Evolutionary conservation across 2,113 vertebrate species (phyloP), one percentile per base, ranked within the genome.

Genomic region (human (Homo sapiens)): DNA sequence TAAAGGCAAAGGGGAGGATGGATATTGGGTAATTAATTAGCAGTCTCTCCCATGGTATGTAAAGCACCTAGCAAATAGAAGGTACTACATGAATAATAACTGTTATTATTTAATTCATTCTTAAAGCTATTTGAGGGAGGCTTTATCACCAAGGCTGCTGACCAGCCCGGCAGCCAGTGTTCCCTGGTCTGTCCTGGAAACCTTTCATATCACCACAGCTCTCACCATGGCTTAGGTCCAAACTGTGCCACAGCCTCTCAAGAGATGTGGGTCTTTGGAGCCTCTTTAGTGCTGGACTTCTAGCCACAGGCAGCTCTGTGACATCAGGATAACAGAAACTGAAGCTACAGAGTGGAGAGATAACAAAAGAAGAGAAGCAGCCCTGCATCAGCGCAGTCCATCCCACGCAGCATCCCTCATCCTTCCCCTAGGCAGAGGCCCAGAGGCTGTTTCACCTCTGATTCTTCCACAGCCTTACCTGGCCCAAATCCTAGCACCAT

Each of bases 401-500:
- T 99, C 93, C 99, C 99, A 22, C 98, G 98, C 96, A 99, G 97
- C 96, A 99, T 99, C 94, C 99, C 99, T 14, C 99, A 99, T 81
- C 97, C 99, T 8, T 99, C 99, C 94, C 99, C 99, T 7, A 99
- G 98, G 98, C 98, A 99, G 89, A 99, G 93, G 97, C 98, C 22
- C 98, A 99, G 99, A 98, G 98, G 98, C 91, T 99, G 99, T 99
- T 99, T 99, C 96, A 98, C 98, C 97, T 99, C 99, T 79, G 99
- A 98, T 96, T 98, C 99, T 23, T 98, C 98, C 13, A 27, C 98
- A 89, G 99, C 99, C 87, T 97, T 99, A 73, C 86, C 98, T 50
- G 98, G 97, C 80, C 97, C 99, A 27, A 27, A 99, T 73, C 97
- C 98, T 85, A 97, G 85, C 89, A 96, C 97, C 66, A 95, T 98